Base-by-base conservation (phyloP, 2,888 invertebrate genomes). In the Bimastos eiseni region DNA sequence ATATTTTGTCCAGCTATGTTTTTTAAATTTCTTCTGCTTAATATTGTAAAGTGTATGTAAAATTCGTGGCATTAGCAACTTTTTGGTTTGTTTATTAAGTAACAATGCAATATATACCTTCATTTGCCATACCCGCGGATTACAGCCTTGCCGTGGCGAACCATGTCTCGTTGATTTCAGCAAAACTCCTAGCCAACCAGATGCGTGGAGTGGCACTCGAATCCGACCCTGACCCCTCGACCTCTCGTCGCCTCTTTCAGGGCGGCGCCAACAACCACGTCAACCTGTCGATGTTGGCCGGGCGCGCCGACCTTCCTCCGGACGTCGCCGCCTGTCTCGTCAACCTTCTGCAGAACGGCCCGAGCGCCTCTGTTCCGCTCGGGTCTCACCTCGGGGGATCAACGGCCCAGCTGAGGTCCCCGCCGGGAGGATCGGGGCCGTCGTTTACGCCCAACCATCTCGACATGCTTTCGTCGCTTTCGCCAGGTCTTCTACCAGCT, bases 241-340 rank as follows among this genome's bases (percentile, higher is more conserved):
- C 36, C 21, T 34, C 86, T 37, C 86, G 86, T 34, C 86, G 86
- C 37, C 86, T n/a, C 0, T 86, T 86, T 86, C 86, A 34, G 36
- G 17, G 86, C n/a, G 86, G 86, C 17, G 70, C 70, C 70, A 86
- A 86, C 70, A 86, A 86, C 17, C 86, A 34, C 37, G 86, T 86
- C 86, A 37, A 37, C 37, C 6, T 36, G 86, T 36, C 36, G 86
- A 36, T 86, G 86, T 17, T 36, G 86, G 5, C 36, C 37, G 36
- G 34, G 34, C 70, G 70, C n/a, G n/a, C 24, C 34, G 86, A 86
- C 37, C 37, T 86, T 34, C 86, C 86, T 36, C 86, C 86, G 86
- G 86, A 86, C 37, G 34, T 86, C 4, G 86, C 86, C 36, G 86
- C 86, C 36, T 86, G 86, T 34, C 86, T 86, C 36, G 86, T 86